These are phyloP conservation scores for Xiphophorus couchianus DNA, from an alignment of 2,113 vertebrate species.

Conservation along the genomic window DNA sequence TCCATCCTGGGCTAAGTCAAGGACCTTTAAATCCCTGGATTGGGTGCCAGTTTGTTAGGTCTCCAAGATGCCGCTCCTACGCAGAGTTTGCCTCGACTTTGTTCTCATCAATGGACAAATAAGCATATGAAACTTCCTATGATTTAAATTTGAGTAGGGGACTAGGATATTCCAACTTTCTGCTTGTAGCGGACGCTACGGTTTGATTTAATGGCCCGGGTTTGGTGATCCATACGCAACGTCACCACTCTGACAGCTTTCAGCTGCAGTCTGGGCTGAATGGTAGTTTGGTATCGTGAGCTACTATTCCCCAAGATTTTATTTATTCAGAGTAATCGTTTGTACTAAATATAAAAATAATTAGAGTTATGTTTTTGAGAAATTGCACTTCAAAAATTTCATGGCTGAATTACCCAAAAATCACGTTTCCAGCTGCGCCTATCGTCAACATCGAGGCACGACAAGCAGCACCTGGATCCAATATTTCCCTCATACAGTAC, in stretches of 20 bases:
- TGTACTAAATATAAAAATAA: too few relatives aligned
- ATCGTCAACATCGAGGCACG: slow-evolving; percentile 8
- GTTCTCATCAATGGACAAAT: not conserved
- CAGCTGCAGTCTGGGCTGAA: too few relatives aligned
- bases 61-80: not conserved
- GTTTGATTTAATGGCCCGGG: too few relatives aligned
- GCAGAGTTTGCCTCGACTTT: not conserved
- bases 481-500: slow-evolving; percentile 16
- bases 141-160: not conserved
- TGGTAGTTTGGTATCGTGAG: too few relatives aligned
- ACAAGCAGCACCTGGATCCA: slow-evolving; percentile 38
- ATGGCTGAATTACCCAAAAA: not conserved
- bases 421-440: not conserved
- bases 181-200: not conserved
- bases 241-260: too few relatives aligned
- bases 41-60: not conserved
- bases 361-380: not conserved
- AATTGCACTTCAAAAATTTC: not conserved
- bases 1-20: not conserved
- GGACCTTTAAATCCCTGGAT: not conserved
- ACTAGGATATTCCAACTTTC: not conserved
- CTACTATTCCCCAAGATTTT: too few relatives aligned
- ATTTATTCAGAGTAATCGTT: too few relatives aligned
- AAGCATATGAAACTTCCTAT: too few relatives aligned
- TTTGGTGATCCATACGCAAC: too few relatives aligned